phyloP scores from a whole-genome alignment of 2,113 vertebrate species.

The Globicephala melas region DNA sequence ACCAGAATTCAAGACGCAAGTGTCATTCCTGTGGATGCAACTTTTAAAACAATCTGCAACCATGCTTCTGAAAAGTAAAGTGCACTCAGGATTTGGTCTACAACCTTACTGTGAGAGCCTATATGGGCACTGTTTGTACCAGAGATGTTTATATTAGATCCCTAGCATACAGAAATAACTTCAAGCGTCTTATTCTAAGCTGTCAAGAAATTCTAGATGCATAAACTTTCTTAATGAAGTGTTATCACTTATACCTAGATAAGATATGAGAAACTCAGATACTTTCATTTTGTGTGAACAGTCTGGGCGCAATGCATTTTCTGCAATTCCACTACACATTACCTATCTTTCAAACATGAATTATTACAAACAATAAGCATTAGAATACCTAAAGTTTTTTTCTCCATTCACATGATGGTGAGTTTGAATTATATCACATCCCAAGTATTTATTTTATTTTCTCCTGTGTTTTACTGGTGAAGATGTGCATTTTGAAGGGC shows the following conservation, averaged over 20 bases:
- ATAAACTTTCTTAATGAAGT: not conserved
- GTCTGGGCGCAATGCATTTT: not conserved
- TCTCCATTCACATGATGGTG: not conserved
- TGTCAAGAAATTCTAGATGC: not conserved
- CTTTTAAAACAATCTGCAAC: not conserved
- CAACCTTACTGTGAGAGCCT: not conserved
- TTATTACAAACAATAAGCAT: not conserved
- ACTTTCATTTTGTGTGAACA: not conserved
- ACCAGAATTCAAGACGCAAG: not conserved
- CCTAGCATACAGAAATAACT: not conserved
- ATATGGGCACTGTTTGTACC: not conserved
- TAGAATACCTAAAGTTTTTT: not conserved
- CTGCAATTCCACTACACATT: not conserved
- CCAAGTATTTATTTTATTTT: not conserved
- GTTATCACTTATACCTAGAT: not conserved
- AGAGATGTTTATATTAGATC: not conserved
- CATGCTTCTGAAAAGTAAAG: not conserved
- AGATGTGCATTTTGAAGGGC: not conserved
- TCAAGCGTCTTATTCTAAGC: not conserved
- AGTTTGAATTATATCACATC: constrained; percentile 13
- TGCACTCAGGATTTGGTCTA: not conserved
- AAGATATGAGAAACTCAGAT: not conserved
- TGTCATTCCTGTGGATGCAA: not conserved
- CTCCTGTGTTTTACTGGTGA: not conserved
- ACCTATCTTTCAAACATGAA: not conserved